These are phyloP conservation scores for Diceros bicornis DNA, from an alignment of 2,797 vertebrate genomes.

Conservation along the genomic window DNA sequence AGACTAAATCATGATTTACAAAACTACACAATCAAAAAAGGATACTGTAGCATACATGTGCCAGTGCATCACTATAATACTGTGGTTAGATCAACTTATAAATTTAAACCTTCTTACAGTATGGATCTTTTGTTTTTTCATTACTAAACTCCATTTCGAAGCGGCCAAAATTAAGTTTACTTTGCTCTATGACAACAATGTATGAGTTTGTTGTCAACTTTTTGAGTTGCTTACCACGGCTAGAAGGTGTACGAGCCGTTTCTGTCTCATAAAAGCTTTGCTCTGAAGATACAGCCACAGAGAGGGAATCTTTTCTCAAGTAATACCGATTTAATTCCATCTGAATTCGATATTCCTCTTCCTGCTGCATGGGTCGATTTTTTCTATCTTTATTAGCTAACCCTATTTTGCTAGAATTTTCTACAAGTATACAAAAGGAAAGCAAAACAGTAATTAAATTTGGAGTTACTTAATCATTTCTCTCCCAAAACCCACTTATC, in stretches of 20 bases:
- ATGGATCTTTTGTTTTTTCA: not conserved
- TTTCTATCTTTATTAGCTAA: conserved; percentile 94
- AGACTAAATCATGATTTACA: conserved; percentile 30
- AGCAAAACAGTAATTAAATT: conserved; percentile 75
- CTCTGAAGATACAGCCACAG: conserved; percentile 91
- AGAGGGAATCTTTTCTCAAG: conserved; percentile 95
- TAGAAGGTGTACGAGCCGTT: conserved; percentile 95
- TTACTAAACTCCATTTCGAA: not conserved
- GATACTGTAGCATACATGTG: accelerated
- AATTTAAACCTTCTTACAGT: not conserved
- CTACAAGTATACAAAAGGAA: conserved; percentile 87
- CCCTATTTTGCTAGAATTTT: conserved; percentile 92
- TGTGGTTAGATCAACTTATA: not conserved
- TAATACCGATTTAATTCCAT: conserved; percentile 98
- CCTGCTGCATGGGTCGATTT: conserved; percentile 97
- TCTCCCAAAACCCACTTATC: conserved; percentile 59
- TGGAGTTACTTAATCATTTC: conserved; percentile 48
- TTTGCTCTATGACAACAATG: not conserved
- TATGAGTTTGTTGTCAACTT: not conserved
- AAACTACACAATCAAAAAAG: not conserved
- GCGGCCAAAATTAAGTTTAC: not conserved
- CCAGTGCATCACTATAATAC: not conserved
- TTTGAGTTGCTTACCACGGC: conserved; percentile 92
- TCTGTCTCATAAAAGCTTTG: conserved; percentile 97
- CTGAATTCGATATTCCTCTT: conserved; percentile 98